Evolutionary conservation across 1,140 invertebrate genomes (phyloP).

Genomic region (Apis mellifera): DNA sequence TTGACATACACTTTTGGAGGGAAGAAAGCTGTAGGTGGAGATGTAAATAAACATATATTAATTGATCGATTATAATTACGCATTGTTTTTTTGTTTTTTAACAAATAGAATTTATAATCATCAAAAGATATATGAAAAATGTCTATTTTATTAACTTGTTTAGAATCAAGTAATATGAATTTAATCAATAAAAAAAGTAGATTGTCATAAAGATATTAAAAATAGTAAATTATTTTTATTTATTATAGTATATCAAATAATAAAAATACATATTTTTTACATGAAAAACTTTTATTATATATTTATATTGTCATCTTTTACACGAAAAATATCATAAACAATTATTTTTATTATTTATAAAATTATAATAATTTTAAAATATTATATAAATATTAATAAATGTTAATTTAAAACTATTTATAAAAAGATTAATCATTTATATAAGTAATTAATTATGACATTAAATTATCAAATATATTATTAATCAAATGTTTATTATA

Average conservation of each 20-base stretch:
- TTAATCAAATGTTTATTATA: too few relatives aligned
- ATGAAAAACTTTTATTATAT: too few relatives aligned
- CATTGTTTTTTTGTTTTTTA: background rate
- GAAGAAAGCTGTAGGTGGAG: constrained; percentile 5
- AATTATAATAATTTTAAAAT: too few relatives aligned
- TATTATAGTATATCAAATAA: background rate
- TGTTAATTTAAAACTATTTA: too few relatives aligned
- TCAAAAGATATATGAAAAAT: background rate
- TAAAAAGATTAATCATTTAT: too few relatives aligned
- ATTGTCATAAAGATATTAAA: constrained; percentile 35
- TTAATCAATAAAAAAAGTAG: constrained; percentile 58
- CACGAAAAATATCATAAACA: too few relatives aligned
- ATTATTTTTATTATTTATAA: too few relatives aligned
- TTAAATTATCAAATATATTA: too few relatives aligned
- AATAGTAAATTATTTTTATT: constrained; percentile 18
- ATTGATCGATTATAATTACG: background rate
- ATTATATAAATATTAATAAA: too few relatives aligned
- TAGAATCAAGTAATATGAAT: constrained; percentile 5
- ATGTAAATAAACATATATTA: constrained; percentile 31
- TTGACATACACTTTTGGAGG: constrained; percentile 36
- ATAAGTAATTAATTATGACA: too few relatives aligned
- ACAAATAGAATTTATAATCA: background rate
- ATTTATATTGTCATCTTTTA: too few relatives aligned
- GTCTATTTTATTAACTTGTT: background rate
- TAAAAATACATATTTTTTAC: background rate